Evolutionary conservation across 2,113 vertebrate genomes (phyloP).

Genomic region (Lophius piscatorius): DNA sequence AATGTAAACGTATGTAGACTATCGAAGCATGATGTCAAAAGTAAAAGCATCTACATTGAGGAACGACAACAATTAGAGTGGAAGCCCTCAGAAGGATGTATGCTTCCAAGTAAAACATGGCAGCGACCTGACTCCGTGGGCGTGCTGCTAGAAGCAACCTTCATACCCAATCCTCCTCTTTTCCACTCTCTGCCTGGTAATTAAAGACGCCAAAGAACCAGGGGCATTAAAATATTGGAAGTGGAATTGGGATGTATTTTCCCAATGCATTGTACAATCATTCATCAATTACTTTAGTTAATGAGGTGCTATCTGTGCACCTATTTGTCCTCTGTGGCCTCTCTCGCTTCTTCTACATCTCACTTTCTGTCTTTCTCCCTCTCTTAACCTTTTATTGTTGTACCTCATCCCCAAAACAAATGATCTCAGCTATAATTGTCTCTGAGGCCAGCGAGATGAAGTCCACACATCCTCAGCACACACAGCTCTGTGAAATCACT

Average conservation of each 20-base stretch:
- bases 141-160: background rate
- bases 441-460: conserved; percentile 22
- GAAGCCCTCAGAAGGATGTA: conserved; percentile 23
- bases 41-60: conserved; percentile 31
- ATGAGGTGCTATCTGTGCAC: conserved; percentile 53
- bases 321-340: conserved; percentile 27
- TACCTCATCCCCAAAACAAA: conserved; percentile 60
- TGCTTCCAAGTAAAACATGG: conserved; percentile 21
- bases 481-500: conserved; percentile 22
- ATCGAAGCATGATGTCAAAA: conserved; percentile 5
- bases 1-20: no score
- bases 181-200: conserved; percentile 26
- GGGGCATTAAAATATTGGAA: conserved; percentile 45
- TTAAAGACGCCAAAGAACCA: conserved; percentile 44
- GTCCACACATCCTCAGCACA: conserved; percentile 2
- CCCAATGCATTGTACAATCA: conserved; percentile 32
- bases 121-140: no score
- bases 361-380: background rate
- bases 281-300: conserved; percentile 71
- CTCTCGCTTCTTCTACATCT: conserved; percentile 8
- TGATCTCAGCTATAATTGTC: conserved; percentile 59
- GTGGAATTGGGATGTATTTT: conserved; percentile 49
- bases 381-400: conserved; percentile 62
- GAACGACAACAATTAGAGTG: conserved; percentile 1
- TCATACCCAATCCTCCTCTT: background rate